phyloP scores from a whole-genome alignment of 2,888 invertebrate genomes.

The Timema podura region DNA sequence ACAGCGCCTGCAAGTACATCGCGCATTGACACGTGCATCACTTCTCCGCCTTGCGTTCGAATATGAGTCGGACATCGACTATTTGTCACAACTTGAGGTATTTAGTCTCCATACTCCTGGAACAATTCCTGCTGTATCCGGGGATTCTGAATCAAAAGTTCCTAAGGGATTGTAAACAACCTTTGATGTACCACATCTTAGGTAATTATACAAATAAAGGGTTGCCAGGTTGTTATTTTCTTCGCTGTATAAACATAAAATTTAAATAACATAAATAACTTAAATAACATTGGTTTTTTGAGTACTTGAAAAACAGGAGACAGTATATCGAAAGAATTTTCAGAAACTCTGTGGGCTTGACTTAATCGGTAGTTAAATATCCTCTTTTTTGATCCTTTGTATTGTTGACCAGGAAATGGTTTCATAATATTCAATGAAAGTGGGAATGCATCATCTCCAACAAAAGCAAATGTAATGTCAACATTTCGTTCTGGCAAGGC shows the following conservation, averaged over 20 bases:
- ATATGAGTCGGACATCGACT: too few species aligned
- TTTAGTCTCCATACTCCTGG: neutral
- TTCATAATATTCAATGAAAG: conserved; percentile 9
- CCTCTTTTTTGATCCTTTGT: neutral
- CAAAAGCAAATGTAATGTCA: neutral
- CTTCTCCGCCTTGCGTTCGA: too few species aligned
- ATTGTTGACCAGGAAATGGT: neutral
- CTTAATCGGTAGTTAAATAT: neutral
- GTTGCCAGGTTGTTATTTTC: neutral
- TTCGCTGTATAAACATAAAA: too few species aligned
- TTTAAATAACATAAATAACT: too few species aligned
- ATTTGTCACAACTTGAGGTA: neutral
- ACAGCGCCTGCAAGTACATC: too few species aligned
- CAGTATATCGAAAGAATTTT: neutral
- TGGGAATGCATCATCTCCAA: conserved; percentile 6
- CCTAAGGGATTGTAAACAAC: neutral
- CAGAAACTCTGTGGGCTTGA: neutral
- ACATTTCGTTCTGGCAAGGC: neutral
- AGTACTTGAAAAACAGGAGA: neutral
- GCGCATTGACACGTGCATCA: too few species aligned
- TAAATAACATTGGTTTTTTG: neutral
- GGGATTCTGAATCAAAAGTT: neutral
- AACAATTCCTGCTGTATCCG: neutral
- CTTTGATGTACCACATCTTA: neutral
- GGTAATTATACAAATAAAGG: neutral